Evolutionary conservation across 2,888 invertebrate species (phyloP).

Genomic region (Urechis unicinctus): DNA sequence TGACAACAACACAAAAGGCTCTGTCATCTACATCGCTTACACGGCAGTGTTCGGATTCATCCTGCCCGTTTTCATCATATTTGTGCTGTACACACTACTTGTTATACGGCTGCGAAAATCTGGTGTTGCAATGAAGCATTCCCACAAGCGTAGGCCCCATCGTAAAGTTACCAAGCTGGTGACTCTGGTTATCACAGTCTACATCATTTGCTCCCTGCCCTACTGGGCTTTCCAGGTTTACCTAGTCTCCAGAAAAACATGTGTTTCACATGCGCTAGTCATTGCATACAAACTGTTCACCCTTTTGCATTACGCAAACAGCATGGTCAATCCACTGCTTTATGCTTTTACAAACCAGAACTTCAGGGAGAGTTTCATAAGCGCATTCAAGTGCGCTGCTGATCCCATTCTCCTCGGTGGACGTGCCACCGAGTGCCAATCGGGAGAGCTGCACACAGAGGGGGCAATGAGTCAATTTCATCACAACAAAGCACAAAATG

Average conservation of each 20-base stretch:
- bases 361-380: constrained; percentile 22
- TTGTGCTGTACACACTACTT: constrained; percentile 18
- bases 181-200: constrained; percentile 15
- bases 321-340: constrained; percentile 22
- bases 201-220: constrained; percentile 18
- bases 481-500: too few relatives aligned
- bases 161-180: constrained; percentile 17
- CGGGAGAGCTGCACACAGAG: too few relatives aligned
- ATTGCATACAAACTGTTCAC: constrained; percentile 17
- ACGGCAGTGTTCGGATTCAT: constrained; percentile 18
- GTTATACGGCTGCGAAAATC: constrained; percentile 13
- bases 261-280: constrained; percentile 8
- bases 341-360: constrained; percentile 25
- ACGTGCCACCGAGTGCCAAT: too few relatives aligned
- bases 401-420: constrained; percentile 4
- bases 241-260: neutral
- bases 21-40: constrained; percentile 14
- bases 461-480: too few relatives aligned
- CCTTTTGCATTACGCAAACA: constrained; percentile 22
- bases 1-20: constrained; percentile 2
- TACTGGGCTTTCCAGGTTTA: constrained; percentile 20
- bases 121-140: too few relatives aligned
- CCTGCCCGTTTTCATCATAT: constrained; percentile 18
- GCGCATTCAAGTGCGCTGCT: constrained; percentile 19
- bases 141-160: constrained; percentile 6